A percentile compares a stretch with the other conserved stretches of the same genome.
phyloP scores from a whole-genome alignment of 2,113 vertebrate genomes.

The Tangachromis dhanisi region DNA sequence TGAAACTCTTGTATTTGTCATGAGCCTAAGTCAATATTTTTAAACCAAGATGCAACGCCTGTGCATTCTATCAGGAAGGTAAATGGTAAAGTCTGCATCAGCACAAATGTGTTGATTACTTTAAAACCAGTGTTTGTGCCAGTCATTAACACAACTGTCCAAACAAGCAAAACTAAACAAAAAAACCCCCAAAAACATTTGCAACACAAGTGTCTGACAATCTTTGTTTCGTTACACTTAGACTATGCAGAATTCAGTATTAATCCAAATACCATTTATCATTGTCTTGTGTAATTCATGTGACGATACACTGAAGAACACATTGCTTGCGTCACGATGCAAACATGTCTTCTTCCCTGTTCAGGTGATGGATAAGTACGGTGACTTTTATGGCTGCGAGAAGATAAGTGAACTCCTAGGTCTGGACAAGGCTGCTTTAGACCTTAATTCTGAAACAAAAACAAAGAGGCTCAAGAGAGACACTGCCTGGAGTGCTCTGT shows the following conservation, averaged over 20 bases:
- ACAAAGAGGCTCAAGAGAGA: constrained; percentile 82
- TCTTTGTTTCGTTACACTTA: background rate
- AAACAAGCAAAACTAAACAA: background rate
- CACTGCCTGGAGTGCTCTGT: constrained; percentile 45
- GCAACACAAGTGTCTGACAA: background rate
- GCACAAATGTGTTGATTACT: background rate
- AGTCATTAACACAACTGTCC: background rate
- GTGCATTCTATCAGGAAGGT: background rate
- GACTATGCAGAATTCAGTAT: background rate
- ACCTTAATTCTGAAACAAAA: constrained; percentile 82
- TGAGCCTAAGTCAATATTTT: background rate
- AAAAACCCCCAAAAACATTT: rapidly evolving
- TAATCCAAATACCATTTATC: background rate
- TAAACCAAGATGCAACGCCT: background rate
- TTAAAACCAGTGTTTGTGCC: background rate
- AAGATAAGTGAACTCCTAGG: constrained; percentile 88
- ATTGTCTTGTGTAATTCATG: background rate
- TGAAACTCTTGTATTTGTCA: background rate
- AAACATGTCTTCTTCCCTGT: background rate
- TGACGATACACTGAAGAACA: background rate
- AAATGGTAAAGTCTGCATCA: background rate
- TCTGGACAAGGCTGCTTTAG: constrained; percentile 87
- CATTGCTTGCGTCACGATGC: background rate
- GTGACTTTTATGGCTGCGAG: constrained; percentile 86
- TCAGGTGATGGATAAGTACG: constrained; percentile 96